Conservation (phyloP, 2,888 invertebrate genomes). For the Poecilus cupreus region DNA sequence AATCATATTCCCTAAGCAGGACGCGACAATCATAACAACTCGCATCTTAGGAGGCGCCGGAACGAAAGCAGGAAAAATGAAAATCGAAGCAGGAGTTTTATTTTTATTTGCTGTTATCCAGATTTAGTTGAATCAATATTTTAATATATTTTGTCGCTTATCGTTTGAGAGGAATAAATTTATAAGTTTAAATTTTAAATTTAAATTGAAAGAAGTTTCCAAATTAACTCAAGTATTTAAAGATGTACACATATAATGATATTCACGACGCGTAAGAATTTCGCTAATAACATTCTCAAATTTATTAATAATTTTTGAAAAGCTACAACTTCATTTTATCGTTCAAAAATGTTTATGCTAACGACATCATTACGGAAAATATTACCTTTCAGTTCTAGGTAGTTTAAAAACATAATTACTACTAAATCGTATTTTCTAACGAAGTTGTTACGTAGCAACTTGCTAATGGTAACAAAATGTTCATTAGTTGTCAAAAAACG, state of each 20-base stretch:
- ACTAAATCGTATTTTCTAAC: too few species aligned
- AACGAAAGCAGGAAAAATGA: neutral
- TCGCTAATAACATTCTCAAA: neutral
- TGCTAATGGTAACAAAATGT: too few species aligned
- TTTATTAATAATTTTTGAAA: neutral
- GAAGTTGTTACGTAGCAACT: too few species aligned
- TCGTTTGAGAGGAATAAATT: neutral
- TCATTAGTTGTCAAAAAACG: too few species aligned
- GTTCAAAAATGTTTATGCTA: too few species aligned
- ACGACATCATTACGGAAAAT: too few species aligned
- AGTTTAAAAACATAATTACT: too few species aligned
- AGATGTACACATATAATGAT: neutral
- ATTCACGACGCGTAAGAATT: too few species aligned
- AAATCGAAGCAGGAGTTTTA: constrained; percentile 6
- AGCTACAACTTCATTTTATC: too few species aligned
- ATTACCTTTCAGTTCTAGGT: too few species aligned
- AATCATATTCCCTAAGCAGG: constrained; percentile 64
- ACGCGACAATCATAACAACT: constrained; percentile 60
- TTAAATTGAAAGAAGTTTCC: constrained; percentile 8
- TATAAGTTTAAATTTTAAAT: neutral
- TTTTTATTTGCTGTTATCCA: constrained; percentile 18
- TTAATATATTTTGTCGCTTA: neutral
- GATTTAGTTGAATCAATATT: constrained; percentile 32
- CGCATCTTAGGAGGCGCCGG: neutral
- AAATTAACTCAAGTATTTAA: constrained; percentile 7